Percentiles rank a stretch among this genome's conserved stretches.
Conservation (phyloP, 2,797 vertebrate species). For the Sebastes nivosus region DNA sequence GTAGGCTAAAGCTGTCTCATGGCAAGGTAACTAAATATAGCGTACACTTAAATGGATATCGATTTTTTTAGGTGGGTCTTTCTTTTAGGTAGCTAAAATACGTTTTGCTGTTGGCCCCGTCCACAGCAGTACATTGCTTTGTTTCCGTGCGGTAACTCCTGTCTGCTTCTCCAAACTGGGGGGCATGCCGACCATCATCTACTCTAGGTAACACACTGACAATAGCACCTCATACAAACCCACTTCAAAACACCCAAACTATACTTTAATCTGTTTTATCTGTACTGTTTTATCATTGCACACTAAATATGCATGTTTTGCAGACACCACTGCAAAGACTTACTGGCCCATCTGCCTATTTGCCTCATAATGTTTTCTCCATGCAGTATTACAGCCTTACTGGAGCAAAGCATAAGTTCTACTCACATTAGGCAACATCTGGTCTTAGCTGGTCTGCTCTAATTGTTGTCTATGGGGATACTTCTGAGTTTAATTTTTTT, state of each 20-base stretch:
- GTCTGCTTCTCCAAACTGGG: background rate
- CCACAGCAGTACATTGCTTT: background rate
- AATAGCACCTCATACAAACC: background rate
- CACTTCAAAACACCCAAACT: background rate
- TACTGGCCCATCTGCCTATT: background rate
- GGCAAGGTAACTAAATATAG: background rate
- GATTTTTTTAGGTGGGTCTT: background rate
- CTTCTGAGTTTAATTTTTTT: background rate
- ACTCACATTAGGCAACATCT: constrained; percentile 32
- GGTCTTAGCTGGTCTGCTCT: constrained; percentile 12
- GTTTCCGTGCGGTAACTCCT: background rate
- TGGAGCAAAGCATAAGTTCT: constrained; percentile 3
- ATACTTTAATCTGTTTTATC: background rate
- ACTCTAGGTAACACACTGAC: fast-evolving
- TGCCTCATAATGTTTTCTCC: constrained; percentile 8
- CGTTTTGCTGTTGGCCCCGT: background rate
- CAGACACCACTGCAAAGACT: background rate
- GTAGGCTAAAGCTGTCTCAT: background rate
- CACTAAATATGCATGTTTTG: background rate
- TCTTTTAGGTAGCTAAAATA: background rate
- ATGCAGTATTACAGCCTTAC: constrained; percentile 3
- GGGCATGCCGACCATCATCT: background rate
- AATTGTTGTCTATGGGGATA: constrained; percentile 10
- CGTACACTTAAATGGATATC: background rate
- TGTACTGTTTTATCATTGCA: background rate